Base-by-base conservation (phyloP, 2,113 vertebrate genomes). In the Chaetops frenatus region DNA sequence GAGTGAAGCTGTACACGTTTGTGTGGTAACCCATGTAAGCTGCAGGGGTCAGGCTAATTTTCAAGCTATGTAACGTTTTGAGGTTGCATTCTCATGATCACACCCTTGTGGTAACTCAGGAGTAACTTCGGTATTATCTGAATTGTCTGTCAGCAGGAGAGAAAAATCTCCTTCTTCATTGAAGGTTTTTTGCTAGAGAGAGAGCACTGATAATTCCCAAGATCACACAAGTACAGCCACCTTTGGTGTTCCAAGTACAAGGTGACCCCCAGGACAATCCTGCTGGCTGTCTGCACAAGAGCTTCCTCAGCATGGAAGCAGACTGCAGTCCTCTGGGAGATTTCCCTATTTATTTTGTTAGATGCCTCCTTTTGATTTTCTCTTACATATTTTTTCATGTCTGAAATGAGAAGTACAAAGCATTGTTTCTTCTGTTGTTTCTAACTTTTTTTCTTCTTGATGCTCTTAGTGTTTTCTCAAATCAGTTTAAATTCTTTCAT, bases 91-190 rank as follows among this genome's bases (percentile, higher is more conserved):
- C n/a, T 79, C 31, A 27, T 66, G 24, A 21, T 33, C 5, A 12
- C 2, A 1, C 9, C 9, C 10, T 38, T 47, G 6, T 12, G 3
- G 2, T 45, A 79, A 60, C 10, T 85, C 2, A 0, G 7, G 19
- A 47, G 23, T 58, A 81, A 35, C 42, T 78, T 70, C 29, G 44
- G 3, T 36, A 12, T 61, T 48, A 17, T 20, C 8, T 58, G 47
- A 57, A 44, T 36, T 69, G 11, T 60, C 27, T 69, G 27, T 29
- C 42, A 58, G 35, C 31, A 20, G 45, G 11, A 65, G 15, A 47
- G 15, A 65, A 80, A 33, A 62, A 66, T 17, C 20, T 7, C 23
- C 24, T 38, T 2, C 17, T 54, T 85, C 4, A 6, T 2, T 33
- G 44, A 23, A 24, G 11, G 33, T 6, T 7, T 69, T 77, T 54